Percentiles rank a stretch among this genome's conserved stretches.
Conservation (phyloP, 1,140 invertebrate species). For the Lucilia sericata region DNA sequence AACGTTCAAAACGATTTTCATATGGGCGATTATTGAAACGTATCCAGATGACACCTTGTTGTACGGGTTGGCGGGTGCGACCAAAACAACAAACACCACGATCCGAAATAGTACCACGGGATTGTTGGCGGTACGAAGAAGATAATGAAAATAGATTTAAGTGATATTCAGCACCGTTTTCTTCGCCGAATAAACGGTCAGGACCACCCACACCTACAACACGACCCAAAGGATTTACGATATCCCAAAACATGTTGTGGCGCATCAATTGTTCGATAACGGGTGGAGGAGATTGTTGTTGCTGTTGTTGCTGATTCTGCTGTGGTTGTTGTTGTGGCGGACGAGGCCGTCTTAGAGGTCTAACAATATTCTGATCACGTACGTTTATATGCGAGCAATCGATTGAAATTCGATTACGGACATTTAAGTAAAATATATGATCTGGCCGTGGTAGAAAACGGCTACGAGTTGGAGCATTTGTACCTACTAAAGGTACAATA, state of each 20-base stretch:
- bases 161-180: not conserved
- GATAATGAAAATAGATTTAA: conserved; percentile 41
- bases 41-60: conserved; percentile 64
- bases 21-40: conserved; percentile 58
- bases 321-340: not conserved
- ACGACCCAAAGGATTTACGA: conserved; percentile 59
- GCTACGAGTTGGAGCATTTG: conserved; percentile 57
- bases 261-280: conserved; percentile 56
- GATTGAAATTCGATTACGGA: conserved; percentile 49
- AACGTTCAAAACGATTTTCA: conserved; percentile 61
- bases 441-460: conserved; percentile 60
- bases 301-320: conserved; percentile 49
- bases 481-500: conserved; percentile 31
- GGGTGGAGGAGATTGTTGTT: conserved; percentile 39
- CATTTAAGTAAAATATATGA: conserved; percentile 60
- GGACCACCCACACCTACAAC: conserved; percentile 3
- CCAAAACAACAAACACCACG: conserved; percentile 65
- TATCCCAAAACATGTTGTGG: conserved; percentile 65
- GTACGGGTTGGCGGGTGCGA: conserved; percentile 56
- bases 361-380: not conserved
- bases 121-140: conserved; percentile 46
- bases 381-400: conserved; percentile 44
- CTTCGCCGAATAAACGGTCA: conserved; percentile 9
- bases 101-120: conserved; percentile 52
- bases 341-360: not conserved